A percentile compares a stretch with the other conserved stretches of the same genome.
phyloP scores from a whole-genome alignment of 2,113 vertebrate species.

The Notechis scutatus region DNA sequence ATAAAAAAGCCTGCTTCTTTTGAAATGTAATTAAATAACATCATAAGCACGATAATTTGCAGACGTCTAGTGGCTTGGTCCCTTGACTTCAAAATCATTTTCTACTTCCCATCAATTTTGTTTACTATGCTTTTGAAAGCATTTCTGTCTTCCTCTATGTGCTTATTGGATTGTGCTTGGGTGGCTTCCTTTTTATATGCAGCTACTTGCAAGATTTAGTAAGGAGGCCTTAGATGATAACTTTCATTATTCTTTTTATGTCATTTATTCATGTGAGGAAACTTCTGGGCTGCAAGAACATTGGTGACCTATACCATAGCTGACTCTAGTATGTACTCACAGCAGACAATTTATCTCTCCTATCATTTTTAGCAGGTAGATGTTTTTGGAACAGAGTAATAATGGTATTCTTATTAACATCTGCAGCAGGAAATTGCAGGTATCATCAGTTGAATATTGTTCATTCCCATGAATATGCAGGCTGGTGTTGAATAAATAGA shows the following conservation, averaged over 20 bases:
- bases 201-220: background rate
- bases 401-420: background rate
- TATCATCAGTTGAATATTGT: background rate
- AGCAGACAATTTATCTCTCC: background rate
- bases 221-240: background rate
- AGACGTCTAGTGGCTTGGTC: background rate
- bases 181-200: background rate
- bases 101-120: background rate
- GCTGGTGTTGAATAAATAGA: background rate
- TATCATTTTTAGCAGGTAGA: background rate
- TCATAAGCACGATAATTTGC: background rate
- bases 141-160: background rate
- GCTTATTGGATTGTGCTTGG: background rate
- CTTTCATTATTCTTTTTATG: background rate
- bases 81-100: background rate
- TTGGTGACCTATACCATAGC: background rate
- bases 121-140: background rate
- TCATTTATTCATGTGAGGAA: background rate
- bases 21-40: background rate
- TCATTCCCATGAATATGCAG: background rate
- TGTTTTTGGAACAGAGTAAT: background rate
- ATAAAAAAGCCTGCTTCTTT: background rate
- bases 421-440: background rate
- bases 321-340: background rate
- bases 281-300: background rate